These are phyloP conservation scores for Sympetrum striolatum DNA, from an alignment of 2,888 invertebrate species.

Conservation along the genomic window DNA sequence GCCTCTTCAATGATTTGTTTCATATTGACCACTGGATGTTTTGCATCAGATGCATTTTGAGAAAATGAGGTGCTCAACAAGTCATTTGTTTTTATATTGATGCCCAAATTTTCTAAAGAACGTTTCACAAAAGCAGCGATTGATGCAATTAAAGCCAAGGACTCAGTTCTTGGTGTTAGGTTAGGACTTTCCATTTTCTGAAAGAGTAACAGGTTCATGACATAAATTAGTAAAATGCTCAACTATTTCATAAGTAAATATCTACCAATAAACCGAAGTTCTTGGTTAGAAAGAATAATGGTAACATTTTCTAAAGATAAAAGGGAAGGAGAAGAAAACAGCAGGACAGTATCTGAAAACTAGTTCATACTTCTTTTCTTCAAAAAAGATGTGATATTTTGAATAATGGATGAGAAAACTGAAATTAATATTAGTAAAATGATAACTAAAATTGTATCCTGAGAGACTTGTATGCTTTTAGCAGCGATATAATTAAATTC, in stretches of 20 bases:
- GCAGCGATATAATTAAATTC: no score
- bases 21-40: slow-evolving; percentile 55
- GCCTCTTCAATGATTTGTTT: slow-evolving; percentile 68
- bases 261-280: no score
- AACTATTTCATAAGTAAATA: neutral
- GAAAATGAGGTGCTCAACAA: slow-evolving; percentile 56
- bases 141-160: slow-evolving; percentile 63
- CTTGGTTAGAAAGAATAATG: no score
- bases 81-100: slow-evolving; percentile 65
- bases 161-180: slow-evolving; percentile 51
- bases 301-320: no score
- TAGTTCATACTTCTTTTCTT: no score
- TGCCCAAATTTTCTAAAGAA: slow-evolving; percentile 53
- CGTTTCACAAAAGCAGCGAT: slow-evolving; percentile 67
- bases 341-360: no score
- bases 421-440: no score
- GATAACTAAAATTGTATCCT: no score
- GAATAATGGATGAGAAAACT: no score
- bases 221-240: neutral
- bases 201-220: neutral
- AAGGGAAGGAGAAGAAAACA: no score
- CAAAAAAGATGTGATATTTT: no score
- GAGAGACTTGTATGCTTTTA: no score
- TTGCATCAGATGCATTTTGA: slow-evolving; percentile 47
- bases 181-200: slow-evolving; percentile 47